These are phyloP conservation scores for Pseudomyrmex concolor DNA, from an alignment of 1,140 invertebrate species.

Conservation along the genomic window DNA sequence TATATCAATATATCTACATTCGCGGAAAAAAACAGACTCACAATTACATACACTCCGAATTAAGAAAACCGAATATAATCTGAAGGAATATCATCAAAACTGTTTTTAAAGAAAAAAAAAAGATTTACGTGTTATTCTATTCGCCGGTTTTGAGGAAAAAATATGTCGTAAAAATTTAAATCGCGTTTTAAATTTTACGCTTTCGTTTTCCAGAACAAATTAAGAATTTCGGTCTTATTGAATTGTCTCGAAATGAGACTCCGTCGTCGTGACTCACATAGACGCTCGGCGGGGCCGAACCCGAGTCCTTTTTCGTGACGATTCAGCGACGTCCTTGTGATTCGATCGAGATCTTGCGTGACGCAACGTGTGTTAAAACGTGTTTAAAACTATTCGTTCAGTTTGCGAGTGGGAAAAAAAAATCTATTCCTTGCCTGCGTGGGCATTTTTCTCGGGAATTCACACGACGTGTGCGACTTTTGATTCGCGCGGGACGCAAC, in stretches of 20 bases:
- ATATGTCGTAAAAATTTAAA: too few relatives aligned
- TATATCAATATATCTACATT: too few relatives aligned
- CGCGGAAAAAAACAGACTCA: too few relatives aligned
- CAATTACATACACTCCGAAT: too few relatives aligned
- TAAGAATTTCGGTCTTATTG: too few relatives aligned
- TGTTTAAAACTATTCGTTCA: neutral
- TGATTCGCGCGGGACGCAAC: constrained; percentile 13
- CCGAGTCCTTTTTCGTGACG: neutral
- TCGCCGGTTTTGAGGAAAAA: too few relatives aligned
- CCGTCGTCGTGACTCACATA: neutral
- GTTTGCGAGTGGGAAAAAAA: neutral
- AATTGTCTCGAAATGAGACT: neutral
- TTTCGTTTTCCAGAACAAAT: too few relatives aligned
- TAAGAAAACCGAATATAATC: too few relatives aligned
- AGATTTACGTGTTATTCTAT: too few relatives aligned
- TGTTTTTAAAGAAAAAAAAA: too few relatives aligned
- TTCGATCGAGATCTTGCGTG: neutral
- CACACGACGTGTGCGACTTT: neutral
- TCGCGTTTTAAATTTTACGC: too few relatives aligned
- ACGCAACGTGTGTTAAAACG: neutral
- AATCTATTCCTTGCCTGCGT: neutral
- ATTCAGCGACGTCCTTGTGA: neutral
- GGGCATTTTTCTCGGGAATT: neutral
- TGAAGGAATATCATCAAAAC: too few relatives aligned
- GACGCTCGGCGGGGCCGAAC: neutral